phyloP scores from a whole-genome alignment of 2,888 invertebrate genomes.

The Folsomia manolachei region DNA sequence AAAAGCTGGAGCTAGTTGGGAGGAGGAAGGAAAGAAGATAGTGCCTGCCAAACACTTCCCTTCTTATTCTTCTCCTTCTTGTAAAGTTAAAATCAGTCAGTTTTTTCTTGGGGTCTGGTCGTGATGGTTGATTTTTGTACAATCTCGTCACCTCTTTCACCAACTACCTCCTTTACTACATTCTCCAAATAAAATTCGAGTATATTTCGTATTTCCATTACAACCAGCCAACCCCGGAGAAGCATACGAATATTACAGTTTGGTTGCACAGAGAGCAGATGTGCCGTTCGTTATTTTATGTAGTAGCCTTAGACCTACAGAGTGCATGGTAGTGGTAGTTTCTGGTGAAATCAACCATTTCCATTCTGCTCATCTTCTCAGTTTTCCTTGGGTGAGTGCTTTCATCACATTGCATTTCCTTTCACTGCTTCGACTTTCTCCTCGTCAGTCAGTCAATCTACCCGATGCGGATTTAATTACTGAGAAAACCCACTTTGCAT shows the following conservation, averaged over 20 bases:
- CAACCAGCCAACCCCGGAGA: not conserved
- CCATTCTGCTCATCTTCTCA: constrained; percentile 6
- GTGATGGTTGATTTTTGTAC: constrained; percentile 4
- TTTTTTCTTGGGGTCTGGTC: not conserved
- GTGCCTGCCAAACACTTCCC: not conserved
- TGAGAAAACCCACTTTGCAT: not conserved
- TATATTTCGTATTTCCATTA: too few relatives aligned
- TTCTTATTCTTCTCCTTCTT: not conserved
- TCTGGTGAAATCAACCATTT: not conserved
- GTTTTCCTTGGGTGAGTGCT: not conserved
- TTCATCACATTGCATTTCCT: too few relatives aligned
- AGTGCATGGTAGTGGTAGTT: not conserved
- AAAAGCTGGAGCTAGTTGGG: too few relatives aligned
- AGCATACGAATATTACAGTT: not conserved
- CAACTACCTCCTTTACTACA: too few relatives aligned
- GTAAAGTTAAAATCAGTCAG: too few relatives aligned
- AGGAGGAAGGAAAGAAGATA: not conserved
- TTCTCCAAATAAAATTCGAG: too few relatives aligned
- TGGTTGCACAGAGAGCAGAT: not conserved
- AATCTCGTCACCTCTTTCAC: not conserved
- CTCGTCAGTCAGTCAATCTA: not conserved
- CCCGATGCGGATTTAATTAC: not conserved
- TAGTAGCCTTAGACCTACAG: too few relatives aligned
- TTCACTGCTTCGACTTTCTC: too few relatives aligned
- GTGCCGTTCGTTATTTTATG: too few relatives aligned